These are phyloP conservation scores for Thamnophis sirtalis DNA, from an alignment of 2,113 vertebrate species.

Conservation along the genomic window DNA sequence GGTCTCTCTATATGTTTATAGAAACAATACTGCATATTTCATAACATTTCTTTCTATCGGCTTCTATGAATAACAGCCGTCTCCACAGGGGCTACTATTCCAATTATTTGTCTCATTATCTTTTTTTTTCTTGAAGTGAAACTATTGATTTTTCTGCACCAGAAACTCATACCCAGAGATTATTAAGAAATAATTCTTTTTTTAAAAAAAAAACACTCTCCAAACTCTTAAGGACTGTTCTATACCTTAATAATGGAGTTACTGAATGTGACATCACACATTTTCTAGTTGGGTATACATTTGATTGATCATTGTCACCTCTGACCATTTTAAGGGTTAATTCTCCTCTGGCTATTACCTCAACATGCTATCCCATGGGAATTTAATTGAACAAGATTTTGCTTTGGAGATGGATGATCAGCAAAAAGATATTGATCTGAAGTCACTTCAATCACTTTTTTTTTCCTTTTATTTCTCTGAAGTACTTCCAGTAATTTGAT, in stretches of 20 bases:
- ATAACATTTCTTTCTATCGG: not conserved
- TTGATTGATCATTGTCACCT: conserved; percentile 23
- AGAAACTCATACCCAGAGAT: conserved; percentile 43
- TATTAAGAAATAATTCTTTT: conserved; percentile 54
- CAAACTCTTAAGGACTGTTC: conserved; percentile 26
- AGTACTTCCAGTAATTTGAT: conserved; percentile 21
- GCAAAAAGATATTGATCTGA: conserved; percentile 35
- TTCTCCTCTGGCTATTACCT: conserved; percentile 6
- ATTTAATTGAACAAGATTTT: conserved; percentile 9
- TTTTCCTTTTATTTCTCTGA: conserved; percentile 23
- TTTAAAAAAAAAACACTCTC: conserved; percentile 20
- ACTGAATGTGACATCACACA: conserved; percentile 11
- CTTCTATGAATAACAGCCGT: conserved; percentile 39
- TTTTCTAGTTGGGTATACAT: conserved; percentile 18
- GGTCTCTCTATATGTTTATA: not conserved
- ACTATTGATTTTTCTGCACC: conserved; percentile 58
- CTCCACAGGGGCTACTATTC: conserved; percentile 36
- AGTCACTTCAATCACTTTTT: conserved; percentile 27
- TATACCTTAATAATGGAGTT: conserved; percentile 22
- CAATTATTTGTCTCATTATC: conserved; percentile 56
- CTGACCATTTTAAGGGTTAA: conserved; percentile 10
- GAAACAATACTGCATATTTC: not conserved
- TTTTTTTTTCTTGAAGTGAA: conserved; percentile 34
- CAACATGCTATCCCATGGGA: not conserved
- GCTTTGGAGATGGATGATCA: conserved; percentile 25